phyloP scores from a whole-genome alignment of 2,888 invertebrate species.

The Candidula unifasciata region DNA sequence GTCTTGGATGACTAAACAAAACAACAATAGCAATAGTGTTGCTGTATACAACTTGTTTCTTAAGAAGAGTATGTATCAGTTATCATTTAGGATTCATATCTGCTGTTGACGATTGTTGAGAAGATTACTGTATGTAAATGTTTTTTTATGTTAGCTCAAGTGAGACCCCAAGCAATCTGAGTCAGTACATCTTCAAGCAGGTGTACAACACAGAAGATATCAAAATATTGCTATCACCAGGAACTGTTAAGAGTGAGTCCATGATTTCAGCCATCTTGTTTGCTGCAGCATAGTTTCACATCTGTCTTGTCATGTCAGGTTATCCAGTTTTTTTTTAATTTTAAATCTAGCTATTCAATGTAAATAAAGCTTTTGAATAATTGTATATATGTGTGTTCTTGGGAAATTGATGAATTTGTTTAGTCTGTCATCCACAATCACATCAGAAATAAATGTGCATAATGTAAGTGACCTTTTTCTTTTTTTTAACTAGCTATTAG shows the following conservation, averaged over 20 bases:
- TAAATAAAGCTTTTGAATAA: too few relatives aligned
- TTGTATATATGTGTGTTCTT: too few relatives aligned
- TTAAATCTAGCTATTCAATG: too few relatives aligned
- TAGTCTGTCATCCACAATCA: too few relatives aligned
- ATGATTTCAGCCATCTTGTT: not conserved
- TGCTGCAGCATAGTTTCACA: not conserved
- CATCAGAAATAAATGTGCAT: too few relatives aligned
- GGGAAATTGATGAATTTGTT: too few relatives aligned
- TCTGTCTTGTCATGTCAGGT: not conserved
- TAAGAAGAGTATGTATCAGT: not conserved
- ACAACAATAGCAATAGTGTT: not conserved
- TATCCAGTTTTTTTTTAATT: too few relatives aligned
- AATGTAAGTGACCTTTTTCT: too few relatives aligned
- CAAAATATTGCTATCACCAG: constrained; percentile 65
- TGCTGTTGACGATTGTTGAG: not conserved
- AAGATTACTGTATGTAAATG: not conserved
- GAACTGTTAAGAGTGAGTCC: constrained; percentile 51
- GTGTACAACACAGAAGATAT: constrained; percentile 60
- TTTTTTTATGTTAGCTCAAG: constrained; percentile 43
- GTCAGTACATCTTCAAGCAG: constrained; percentile 55
- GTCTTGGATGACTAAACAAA: too few relatives aligned
- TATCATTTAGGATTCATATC: not conserved
- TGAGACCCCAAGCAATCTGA: constrained; percentile 60
- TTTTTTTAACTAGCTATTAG: too few relatives aligned
- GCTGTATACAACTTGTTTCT: not conserved